phyloP scores from a whole-genome alignment of 1,140 invertebrate genomes.

The Drosophila fuyamai region DNA sequence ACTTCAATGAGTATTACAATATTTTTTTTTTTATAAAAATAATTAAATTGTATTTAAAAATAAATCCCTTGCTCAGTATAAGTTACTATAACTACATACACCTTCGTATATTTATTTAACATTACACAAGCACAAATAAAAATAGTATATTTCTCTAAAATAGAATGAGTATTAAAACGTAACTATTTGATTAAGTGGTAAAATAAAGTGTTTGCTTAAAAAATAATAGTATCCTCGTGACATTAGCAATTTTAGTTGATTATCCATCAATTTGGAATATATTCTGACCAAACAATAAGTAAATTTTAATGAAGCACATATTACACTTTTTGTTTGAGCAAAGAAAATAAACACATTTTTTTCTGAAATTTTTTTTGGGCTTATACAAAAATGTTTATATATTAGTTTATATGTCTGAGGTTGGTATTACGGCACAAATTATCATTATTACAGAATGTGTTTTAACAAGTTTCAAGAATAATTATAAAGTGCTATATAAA shows the following conservation, averaged over 20 bases:
- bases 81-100: too few species aligned
- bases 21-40: background rate
- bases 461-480: background rate
- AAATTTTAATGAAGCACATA: background rate
- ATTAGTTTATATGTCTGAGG: background rate
- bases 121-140: background rate
- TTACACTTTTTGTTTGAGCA: background rate
- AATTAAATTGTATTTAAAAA: too few species aligned
- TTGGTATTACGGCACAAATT: too few species aligned
- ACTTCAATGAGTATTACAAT: background rate
- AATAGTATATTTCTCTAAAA: background rate
- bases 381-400: background rate
- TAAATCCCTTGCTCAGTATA: background rate
- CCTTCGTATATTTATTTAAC: too few species aligned
- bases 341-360: too few species aligned
- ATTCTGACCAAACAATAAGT: background rate
- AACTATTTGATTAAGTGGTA: slow-evolving; percentile 6
- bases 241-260: background rate
- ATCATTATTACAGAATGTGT: background rate
- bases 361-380: too few species aligned
- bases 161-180: background rate
- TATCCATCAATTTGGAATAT: slow-evolving; percentile 3
- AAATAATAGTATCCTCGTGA: slow-evolving; percentile 8
- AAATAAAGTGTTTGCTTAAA: background rate
- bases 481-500: too few species aligned